These are phyloP conservation scores for Lepus americanus DNA, from an alignment of 2,113 vertebrate species.

Conservation along the genomic window DNA sequence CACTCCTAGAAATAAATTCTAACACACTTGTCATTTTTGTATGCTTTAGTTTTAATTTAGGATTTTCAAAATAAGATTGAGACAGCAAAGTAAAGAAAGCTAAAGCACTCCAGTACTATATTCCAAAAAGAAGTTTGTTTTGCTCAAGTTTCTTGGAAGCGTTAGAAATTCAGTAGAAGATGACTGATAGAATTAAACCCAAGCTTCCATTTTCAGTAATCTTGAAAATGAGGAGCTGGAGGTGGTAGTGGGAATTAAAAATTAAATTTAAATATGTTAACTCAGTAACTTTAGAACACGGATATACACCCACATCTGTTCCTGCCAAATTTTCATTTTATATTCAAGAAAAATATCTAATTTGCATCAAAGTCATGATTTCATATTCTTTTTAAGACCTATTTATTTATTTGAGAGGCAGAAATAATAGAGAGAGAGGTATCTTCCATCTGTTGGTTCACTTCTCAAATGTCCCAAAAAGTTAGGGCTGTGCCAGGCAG, in stretches of 20 bases:
- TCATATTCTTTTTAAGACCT: constrained; percentile 26
- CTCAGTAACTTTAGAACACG: constrained; percentile 75
- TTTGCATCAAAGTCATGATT: constrained; percentile 71
- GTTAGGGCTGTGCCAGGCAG: too few species aligned
- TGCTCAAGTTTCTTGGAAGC: constrained; percentile 51
- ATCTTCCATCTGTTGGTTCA: too few species aligned
- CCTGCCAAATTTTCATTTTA: constrained; percentile 74
- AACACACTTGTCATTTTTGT: neutral
- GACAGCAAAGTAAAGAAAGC: constrained; percentile 33
- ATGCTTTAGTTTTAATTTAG: neutral
- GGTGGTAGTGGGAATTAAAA: constrained; percentile 73
- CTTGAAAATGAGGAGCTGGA: constrained; percentile 70
- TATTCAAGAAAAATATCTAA: constrained; percentile 74
- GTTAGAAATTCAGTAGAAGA: constrained; percentile 68
- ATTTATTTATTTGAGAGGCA: too few species aligned
- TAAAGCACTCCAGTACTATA: neutral
- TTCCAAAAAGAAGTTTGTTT: constrained; percentile 41
- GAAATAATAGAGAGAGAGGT: too few species aligned
- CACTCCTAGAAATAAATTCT: neutral
- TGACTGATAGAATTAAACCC: constrained; percentile 64
- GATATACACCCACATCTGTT: constrained; percentile 79
- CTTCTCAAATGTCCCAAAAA: too few species aligned
- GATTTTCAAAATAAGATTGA: constrained; percentile 54
- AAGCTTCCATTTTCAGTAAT: constrained; percentile 74
- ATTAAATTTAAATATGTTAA: constrained; percentile 81